Base-by-base conservation (phyloP, 1,140 invertebrate species). In the Diprion similis region DNA sequence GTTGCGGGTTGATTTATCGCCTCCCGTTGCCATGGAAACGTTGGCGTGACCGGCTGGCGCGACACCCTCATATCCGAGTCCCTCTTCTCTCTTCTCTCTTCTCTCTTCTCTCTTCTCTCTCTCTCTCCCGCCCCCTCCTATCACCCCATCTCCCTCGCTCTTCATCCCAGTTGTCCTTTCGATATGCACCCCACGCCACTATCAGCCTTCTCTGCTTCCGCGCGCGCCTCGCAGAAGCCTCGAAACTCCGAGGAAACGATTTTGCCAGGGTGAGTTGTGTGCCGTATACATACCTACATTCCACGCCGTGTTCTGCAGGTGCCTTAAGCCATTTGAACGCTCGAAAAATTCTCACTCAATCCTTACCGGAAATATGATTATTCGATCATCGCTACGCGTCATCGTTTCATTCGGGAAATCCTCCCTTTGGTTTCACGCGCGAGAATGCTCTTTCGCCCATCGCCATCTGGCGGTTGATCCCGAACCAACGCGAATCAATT, bases 1-100 rank as follows among this genome's bases (percentile, higher is more conserved):
- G 85, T 84, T 86, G 84, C 79, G 84, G 84, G 84, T 85, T 86
- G 84, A 86, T 86, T 86, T 86, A 86, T 86, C 84, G 85, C 83
- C 78, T 83, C 78, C 82, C 80, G 85, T 85, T 85, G 82, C 85
- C 84, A 85, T 86, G 83, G 85, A 78, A 85, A 86, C 85, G 81
- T 83, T 83, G 78, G 84, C 85, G 84, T 86, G 85, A 85, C 83
- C 81, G 83, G 85, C 85, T 86, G 85, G 82, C 81, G 83, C 85
- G 85, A 85, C 85, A 86, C 85, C 85, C 85, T 86, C 85, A 85
- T 85, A 85, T 85, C 80, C 82, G 80, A 79, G 81, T 82, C 81
- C 77, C 78, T 78, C 82, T 77, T 78, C 80, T 15, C 13, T 13
- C 15, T 46, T 8, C 47, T n/a, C 66, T n/a, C 18, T 46, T 18